Evolutionary conservation across 2,113 vertebrate species (phyloP).

Genomic region (Sula dactylatra): DNA sequence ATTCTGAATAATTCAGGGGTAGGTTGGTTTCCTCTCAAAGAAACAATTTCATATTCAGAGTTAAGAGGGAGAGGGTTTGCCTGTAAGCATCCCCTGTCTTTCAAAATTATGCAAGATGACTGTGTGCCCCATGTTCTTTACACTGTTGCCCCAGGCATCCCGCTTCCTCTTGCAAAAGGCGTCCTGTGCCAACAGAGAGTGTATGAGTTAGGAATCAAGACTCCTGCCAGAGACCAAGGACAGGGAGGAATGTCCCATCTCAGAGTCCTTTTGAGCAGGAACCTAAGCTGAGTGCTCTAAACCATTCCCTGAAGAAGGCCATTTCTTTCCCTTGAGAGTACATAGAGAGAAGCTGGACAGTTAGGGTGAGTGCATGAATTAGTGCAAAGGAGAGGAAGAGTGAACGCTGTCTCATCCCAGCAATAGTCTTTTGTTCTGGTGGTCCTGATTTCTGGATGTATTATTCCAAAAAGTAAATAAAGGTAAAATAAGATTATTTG

Average conservation of each 20-base stretch:
- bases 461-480: background rate
- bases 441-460: background rate
- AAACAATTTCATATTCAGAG: background rate
- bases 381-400: background rate
- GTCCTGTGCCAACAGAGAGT: background rate
- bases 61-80: background rate
- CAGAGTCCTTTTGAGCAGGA: background rate
- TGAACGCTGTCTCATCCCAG: background rate
- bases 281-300: background rate
- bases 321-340: background rate
- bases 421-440: background rate
- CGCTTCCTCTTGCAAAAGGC: background rate
- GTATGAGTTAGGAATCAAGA: background rate
- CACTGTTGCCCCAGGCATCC: too few relatives aligned
- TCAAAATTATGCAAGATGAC: background rate
- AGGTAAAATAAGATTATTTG: background rate
- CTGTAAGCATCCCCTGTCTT: background rate
- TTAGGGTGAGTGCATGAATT: background rate
- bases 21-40: background rate
- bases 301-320: background rate
- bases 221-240: background rate
- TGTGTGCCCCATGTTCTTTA: too few relatives aligned
- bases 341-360: background rate
- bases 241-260: background rate
- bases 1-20: background rate